Conservation (phyloP, 2,797 vertebrate genomes). For the Spinus olivaceus region DNA sequence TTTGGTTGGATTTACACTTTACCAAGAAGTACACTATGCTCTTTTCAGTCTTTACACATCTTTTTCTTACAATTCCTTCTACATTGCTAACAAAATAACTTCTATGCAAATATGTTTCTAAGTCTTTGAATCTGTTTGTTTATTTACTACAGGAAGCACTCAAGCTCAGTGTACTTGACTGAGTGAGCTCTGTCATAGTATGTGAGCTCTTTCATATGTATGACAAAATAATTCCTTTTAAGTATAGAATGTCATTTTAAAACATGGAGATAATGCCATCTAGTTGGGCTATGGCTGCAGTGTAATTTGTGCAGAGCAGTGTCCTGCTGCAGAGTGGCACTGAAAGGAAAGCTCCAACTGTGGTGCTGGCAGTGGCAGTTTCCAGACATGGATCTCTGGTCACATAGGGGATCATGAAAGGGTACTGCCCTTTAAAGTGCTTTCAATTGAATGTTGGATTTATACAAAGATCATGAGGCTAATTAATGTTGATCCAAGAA, state of each 20-base stretch:
- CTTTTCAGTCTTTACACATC: not conserved
- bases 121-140: not conserved
- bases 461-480: not conserved
- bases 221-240: not conserved
- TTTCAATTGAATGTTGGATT: not conserved
- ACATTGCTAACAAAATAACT: not conserved
- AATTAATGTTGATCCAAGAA: not conserved
- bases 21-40: not conserved
- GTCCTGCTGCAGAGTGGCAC: rapidly evolving
- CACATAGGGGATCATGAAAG: not conserved
- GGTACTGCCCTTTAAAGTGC: not conserved
- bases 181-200: not conserved
- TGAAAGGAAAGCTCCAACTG: rapidly evolving
- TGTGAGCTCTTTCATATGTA: not conserved
- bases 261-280: not conserved
- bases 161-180: not conserved
- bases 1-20: not conserved
- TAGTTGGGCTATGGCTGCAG: not conserved
- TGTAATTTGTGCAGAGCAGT: not conserved
- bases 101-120: not conserved
- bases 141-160: not conserved
- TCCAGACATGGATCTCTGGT: not conserved
- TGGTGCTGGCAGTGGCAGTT: not conserved
- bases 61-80: not conserved
- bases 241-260: not conserved